A percentile compares a stretch with the other conserved stretches of the same genome.
Evolutionary conservation across 2,797 vertebrate species (phyloP).

Genomic region (Trichosurus vulpecula): DNA sequence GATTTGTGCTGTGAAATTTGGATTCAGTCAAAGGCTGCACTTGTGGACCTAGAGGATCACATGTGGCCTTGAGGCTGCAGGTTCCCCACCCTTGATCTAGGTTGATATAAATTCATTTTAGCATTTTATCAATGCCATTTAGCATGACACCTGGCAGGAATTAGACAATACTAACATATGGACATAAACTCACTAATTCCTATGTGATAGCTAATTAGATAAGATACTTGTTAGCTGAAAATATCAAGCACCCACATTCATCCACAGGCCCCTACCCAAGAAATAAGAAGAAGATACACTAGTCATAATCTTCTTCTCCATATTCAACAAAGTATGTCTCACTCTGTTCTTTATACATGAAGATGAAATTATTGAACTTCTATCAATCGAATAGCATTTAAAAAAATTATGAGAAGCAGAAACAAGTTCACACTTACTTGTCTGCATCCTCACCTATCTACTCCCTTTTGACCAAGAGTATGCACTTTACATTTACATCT

Average conservation of each 20-base stretch:
- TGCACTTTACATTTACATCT: not conserved
- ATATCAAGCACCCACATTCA: not conserved
- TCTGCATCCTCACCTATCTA: not conserved
- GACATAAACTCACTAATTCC: too few species aligned
- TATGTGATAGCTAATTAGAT: not conserved
- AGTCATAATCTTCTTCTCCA: not conserved
- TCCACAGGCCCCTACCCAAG: not conserved
- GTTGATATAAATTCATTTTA: not conserved
- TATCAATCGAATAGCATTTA: not conserved
- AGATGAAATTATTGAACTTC: not conserved
- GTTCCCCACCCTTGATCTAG: too few species aligned
- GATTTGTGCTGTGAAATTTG: too few species aligned
- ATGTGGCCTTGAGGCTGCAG: too few species aligned
- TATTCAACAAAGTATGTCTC: not conserved
- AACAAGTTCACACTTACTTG: not conserved
- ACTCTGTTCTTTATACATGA: not conserved
- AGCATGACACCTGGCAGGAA: too few species aligned
- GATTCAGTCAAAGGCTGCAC: too few species aligned
- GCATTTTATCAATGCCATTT: too few species aligned
- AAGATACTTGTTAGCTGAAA: not conserved
- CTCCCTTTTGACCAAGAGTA: not conserved
- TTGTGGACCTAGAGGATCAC: too few species aligned
- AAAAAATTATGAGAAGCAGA: not conserved
- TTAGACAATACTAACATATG: not conserved
- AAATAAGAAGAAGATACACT: not conserved